These are phyloP conservation scores for Hydrozoanthus gracilis DNA, from an alignment of 92 coral and sea anemone genomes.

Conservation along the genomic window DNA sequence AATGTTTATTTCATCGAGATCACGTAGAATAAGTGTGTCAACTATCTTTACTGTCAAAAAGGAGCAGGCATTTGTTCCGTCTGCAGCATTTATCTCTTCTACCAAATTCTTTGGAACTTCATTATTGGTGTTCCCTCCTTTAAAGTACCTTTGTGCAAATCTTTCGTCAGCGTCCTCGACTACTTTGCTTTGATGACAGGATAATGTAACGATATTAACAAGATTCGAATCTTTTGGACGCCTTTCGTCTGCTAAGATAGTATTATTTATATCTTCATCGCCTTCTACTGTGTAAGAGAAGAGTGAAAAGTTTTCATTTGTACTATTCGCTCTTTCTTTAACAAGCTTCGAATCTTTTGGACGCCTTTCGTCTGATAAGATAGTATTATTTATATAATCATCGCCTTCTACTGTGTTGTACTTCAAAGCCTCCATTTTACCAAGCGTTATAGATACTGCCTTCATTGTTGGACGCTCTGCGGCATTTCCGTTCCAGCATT, in stretches of 20 bases:
- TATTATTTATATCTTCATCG: not conserved
- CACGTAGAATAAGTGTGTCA: conserved; percentile 6
- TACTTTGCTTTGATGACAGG: conserved; percentile 21
- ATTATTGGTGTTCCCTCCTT: conserved; percentile 14
- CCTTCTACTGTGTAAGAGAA: not conserved
- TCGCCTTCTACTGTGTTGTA: not conserved
- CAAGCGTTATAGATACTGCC: not conserved
- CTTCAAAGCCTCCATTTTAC: not conserved
- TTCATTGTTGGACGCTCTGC: conserved; percentile 32
- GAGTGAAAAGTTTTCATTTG: no score
- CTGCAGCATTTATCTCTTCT: conserved; percentile 27
- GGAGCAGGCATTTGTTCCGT: conserved; percentile 59
- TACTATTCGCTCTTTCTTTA: no score
- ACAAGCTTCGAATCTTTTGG: not conserved
- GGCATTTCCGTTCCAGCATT: not conserved
- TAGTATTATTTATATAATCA: not conserved
- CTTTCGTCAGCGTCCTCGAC: conserved; percentile 23
- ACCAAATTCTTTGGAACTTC: conserved; percentile 23
- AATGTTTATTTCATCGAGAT: conserved; percentile 7
- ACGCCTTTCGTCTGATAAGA: not conserved
- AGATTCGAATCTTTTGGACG: not conserved
- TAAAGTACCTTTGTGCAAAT: not conserved
- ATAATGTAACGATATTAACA: not conserved
- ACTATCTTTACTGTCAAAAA: conserved; percentile 34
- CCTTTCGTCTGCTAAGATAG: not conserved